Conservation (phyloP, 2,113 vertebrate genomes). For the Podocnemis expansa region DNA sequence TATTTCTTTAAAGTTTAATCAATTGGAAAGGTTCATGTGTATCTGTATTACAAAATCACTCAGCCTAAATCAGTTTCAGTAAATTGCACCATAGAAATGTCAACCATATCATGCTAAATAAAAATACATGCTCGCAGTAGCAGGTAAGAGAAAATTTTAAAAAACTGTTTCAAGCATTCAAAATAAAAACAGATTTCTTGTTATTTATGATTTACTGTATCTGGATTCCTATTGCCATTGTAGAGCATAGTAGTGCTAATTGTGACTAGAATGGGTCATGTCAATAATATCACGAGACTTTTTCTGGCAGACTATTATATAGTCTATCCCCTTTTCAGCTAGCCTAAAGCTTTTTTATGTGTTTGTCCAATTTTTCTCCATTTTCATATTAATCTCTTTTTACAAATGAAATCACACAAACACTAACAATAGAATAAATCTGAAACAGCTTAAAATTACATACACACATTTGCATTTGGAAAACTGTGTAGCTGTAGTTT, state of each 20-base stretch:
- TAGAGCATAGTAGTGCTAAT: background rate
- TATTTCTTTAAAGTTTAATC: background rate
- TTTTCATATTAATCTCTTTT: background rate
- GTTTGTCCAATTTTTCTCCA: background rate
- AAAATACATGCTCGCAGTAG: background rate
- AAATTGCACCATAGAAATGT: background rate
- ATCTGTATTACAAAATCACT: background rate
- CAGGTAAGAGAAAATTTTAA: background rate
- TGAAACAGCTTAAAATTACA: background rate
- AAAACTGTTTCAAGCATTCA: background rate
- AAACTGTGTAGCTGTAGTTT: background rate
- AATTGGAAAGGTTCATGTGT: background rate
- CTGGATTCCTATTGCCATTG: background rate
- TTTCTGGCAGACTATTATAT: background rate
- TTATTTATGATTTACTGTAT: background rate
- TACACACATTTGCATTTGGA: background rate
- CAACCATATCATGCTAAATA: background rate
- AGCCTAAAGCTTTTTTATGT: conserved; percentile 12
- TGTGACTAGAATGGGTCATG: background rate
- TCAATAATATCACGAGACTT: background rate
- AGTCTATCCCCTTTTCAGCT: background rate
- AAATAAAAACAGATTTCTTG: background rate
- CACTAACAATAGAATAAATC: background rate
- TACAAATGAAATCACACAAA: background rate
- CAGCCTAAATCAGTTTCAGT: background rate